phyloP scores from a whole-genome alignment of 2,113 vertebrate species.

The Nannospalax galili region DNA sequence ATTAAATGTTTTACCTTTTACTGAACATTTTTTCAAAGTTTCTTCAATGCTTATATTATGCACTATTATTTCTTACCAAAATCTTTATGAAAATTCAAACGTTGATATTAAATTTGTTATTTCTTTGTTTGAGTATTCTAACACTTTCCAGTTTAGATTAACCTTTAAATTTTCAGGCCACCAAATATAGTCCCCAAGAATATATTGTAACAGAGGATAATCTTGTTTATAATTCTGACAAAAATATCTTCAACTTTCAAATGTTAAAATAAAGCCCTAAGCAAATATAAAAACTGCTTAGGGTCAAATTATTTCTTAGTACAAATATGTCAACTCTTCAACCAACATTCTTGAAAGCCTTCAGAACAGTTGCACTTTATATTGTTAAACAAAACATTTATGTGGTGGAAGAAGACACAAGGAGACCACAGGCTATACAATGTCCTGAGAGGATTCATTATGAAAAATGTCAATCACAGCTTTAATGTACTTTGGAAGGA shows the following conservation, averaged over 20 bases:
- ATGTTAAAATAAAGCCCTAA: not conserved
- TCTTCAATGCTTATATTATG: not conserved
- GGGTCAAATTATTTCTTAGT: slow-evolving; percentile 45
- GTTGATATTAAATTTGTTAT: slow-evolving; percentile 34
- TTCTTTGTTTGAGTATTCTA: slow-evolving; percentile 42
- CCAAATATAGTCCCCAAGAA: slow-evolving; percentile 21
- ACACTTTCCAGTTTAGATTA: slow-evolving; percentile 37
- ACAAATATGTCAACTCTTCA: slow-evolving; percentile 50
- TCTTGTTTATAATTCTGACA: slow-evolving; percentile 17
- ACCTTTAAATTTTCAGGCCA: slow-evolving; percentile 42
- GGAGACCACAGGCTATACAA: slow-evolving; percentile 77
- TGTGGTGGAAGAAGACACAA: not conserved
- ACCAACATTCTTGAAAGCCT: slow-evolving; percentile 55
- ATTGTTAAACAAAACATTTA: slow-evolving; percentile 51
- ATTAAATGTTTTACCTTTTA: slow-evolving; percentile 4
- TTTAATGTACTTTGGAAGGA: slow-evolving; percentile 70
- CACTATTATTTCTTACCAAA: slow-evolving; percentile 22
- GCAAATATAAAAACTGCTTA: slow-evolving; percentile 6
- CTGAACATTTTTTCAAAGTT: slow-evolving; percentile 47
- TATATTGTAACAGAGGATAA: slow-evolving; percentile 48
- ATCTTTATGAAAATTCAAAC: slow-evolving; percentile 48
- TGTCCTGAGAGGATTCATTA: slow-evolving; percentile 82
- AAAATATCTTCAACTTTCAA: slow-evolving; percentile 35
- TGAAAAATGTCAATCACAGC: slow-evolving; percentile 79
- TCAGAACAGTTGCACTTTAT: slow-evolving; percentile 9